Conservation (phyloP, 2,113 vertebrate genomes). For the Ptyas mucosa region DNA sequence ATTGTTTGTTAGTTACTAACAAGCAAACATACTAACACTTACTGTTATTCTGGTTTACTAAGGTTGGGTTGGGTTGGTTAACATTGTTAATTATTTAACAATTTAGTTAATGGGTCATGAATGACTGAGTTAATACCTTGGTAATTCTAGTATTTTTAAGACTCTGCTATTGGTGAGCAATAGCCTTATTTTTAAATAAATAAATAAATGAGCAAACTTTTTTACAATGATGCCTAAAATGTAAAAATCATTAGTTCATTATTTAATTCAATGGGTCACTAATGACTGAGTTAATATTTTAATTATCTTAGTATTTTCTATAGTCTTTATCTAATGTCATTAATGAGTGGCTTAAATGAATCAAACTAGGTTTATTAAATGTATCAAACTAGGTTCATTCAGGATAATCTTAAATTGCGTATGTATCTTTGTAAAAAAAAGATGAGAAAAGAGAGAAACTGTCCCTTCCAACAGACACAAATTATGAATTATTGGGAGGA, state of each 20-base stretch:
- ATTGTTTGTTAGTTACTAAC: background rate
- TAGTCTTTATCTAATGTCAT: background rate
- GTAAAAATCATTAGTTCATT: background rate
- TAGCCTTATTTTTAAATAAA: background rate
- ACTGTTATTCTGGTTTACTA: background rate
- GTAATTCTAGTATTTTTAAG: background rate
- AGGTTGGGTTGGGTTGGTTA: no score
- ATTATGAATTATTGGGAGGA: background rate
- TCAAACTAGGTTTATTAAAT: background rate
- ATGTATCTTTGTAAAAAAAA: background rate
- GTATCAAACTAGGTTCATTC: background rate
- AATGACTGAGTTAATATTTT: background rate
- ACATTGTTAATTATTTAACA: background rate
- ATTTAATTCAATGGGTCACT: background rate
- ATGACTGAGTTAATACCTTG: background rate
- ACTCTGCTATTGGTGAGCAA: background rate
- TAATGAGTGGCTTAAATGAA: background rate
- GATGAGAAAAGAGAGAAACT: background rate
- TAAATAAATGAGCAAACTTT: background rate
- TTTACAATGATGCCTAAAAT: background rate
- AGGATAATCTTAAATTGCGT: background rate
- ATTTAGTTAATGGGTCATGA: background rate
- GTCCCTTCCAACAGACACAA: no score
- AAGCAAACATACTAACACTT: background rate
- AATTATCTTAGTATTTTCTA: background rate